phyloP scores from a whole-genome alignment of 35 echinoderm and acorn worm genomes.

The Holothuria glaberrima region DNA sequence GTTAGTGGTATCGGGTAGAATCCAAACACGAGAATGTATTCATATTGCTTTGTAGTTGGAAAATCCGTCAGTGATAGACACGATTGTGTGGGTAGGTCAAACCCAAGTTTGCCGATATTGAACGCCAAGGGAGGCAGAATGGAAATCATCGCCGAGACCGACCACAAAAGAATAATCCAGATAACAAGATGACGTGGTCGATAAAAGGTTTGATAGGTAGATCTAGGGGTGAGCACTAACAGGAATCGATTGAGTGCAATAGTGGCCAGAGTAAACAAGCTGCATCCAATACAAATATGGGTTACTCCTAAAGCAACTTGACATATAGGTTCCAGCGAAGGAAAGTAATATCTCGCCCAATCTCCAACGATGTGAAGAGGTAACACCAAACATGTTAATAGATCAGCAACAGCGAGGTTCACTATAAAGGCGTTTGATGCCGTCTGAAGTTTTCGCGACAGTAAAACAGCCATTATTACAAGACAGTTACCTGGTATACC shows the following conservation, averaged over 20 bases:
- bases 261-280: slow-evolving; percentile 19
- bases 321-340: slow-evolving; percentile 34
- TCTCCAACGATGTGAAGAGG: too few species aligned
- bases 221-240: slow-evolving; percentile 24
- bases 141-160: neutral
- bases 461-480: too few species aligned
- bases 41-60: neutral
- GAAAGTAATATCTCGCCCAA: slow-evolving; percentile 11
- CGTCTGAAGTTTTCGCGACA: too few species aligned
- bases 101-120: neutral
- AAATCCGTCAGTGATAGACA: neutral
- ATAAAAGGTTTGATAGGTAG: slow-evolving; percentile 21
- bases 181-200: neutral
- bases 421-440: too few species aligned
- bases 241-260: slow-evolving; percentile 53
- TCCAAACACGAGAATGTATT: neutral
- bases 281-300: slow-evolving; percentile 13
- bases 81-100: neutral
- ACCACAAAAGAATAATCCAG: neutral
- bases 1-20: neutral
- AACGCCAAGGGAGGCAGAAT: neutral
- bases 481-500: too few species aligned
- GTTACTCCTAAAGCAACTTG: neutral
- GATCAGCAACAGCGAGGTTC: too few species aligned
- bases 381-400: neutral